Evolutionary conservation across 2,113 vertebrate species (phyloP), one percentile per base, ranked within the genome.

Genomic region (Sphyrna mokarran): DNA sequence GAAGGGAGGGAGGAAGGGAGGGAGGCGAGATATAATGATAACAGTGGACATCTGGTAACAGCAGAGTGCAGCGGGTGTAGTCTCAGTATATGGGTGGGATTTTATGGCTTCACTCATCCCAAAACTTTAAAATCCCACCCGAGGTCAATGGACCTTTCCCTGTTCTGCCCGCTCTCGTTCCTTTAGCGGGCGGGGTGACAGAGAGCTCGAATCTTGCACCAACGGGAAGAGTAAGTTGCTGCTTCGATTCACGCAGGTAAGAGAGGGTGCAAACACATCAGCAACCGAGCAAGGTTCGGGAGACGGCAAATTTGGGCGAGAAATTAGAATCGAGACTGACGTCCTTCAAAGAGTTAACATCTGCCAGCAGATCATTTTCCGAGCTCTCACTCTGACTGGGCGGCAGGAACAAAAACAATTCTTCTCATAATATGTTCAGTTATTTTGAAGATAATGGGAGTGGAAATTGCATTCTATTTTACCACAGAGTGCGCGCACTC

Each of bases 361-460:
- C 33, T 93, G 48, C 23, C 86, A 68, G 33, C 89, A 68, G 80
- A 93, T 66, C 33, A 93, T 37, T 93, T 22, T n/a, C 16, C 13
- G 63, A 37, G 61, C 61, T 66, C 58, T 66, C 22, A 91, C 61
- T 66, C 61, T 91, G 18, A 20, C 89, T 93, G 58, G 63, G 89
- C 89, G 22, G 16, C 63, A 63, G 58, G 16, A 37, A 93, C 89
- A 66, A 93, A 93, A 93, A 93, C 89, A 40, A 93, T 68, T 68
- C 68, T 93, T 93, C 11, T 93, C 89, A 66, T 66, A 37, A 66
- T 93, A n/a, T 18, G 33, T 68, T 40, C 61, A 37, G 89, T 93
- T 93, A 93, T 93, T 93, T 93, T 93, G 89, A 93, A 93, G 61
- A 66, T 93, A 93, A 93, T 93, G 89, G 61, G 89, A 66, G 33